Conservation (phyloP, 2,113 vertebrate species). For the Ptyas mucosa region DNA sequence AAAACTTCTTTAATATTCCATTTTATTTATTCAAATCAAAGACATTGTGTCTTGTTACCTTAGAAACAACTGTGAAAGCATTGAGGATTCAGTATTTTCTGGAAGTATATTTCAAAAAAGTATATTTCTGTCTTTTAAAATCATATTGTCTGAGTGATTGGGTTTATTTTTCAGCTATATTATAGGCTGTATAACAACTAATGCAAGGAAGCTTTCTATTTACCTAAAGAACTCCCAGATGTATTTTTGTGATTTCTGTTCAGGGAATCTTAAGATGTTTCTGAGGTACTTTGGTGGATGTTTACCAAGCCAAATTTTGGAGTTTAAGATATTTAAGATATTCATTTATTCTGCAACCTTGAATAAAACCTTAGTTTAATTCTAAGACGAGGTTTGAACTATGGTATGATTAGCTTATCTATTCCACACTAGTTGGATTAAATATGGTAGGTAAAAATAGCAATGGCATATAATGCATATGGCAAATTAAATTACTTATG, state of each 20-base stretch:
- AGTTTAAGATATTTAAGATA: neutral
- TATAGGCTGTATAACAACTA: neutral
- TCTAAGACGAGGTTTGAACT: conserved; percentile 6
- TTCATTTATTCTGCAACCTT: neutral
- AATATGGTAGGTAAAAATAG: neutral
- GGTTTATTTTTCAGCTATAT: neutral
- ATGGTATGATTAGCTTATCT: neutral
- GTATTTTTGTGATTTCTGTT: neutral
- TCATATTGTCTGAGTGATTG: neutral
- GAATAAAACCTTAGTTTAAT: neutral
- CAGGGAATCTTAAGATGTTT: conserved; percentile 14
- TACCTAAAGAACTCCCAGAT: neutral
- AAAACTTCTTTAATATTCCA: conserved; percentile 62
- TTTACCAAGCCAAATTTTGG: neutral
- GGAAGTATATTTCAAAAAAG: neutral
- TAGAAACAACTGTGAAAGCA: conserved; percentile 64
- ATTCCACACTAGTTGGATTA: fast-evolving
- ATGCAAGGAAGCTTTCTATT: neutral
- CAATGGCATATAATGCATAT: neutral
- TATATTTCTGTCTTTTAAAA: neutral
- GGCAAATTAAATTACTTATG: neutral
- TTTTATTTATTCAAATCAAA: conserved; percentile 41
- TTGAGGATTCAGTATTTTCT: conserved; percentile 41
- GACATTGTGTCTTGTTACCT: conserved; percentile 58
- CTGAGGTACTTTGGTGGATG: neutral